Conservation (phyloP, 37 sponge, comb jelly and placozoan species). For the Cliona cf. orientalis region DNA sequence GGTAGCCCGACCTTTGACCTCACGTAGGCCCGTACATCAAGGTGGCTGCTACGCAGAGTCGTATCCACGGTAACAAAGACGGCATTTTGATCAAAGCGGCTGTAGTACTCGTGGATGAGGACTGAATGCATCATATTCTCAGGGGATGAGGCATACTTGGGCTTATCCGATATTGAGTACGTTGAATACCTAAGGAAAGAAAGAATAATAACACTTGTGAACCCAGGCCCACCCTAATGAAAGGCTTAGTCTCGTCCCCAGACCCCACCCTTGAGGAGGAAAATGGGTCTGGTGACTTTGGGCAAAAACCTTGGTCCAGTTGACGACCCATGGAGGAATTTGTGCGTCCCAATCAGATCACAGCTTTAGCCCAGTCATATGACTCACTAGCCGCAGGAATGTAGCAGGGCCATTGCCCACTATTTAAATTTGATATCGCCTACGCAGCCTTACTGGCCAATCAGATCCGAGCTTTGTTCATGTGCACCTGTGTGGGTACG, state of each 20-base stretch:
- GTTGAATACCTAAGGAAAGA: slow-evolving; percentile 16
- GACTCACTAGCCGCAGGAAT: too few species aligned
- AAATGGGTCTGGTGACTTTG: too few species aligned
- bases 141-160: slow-evolving; percentile 66
- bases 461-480: not conserved
- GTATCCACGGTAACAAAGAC: slow-evolving; percentile 86
- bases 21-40: slow-evolving; percentile 77
- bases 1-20: slow-evolving; percentile 83
- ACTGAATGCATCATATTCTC: slow-evolving; percentile 78
- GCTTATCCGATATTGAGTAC: not conserved
- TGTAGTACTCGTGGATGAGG: slow-evolving; percentile 90
- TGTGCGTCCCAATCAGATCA: too few species aligned
- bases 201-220: not conserved
- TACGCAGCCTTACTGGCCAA: too few species aligned
- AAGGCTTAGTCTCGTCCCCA: too few species aligned
- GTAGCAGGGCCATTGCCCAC: too few species aligned
- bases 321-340: too few species aligned
- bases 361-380: too few species aligned
- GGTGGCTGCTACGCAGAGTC: slow-evolving; percentile 46
- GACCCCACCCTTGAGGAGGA: too few species aligned
- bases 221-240: too few species aligned
- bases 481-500: not conserved
- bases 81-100: slow-evolving; percentile 52
- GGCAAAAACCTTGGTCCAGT: too few species aligned
- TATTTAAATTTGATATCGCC: too few species aligned